Percentiles rank a stretch among this genome's conserved stretches.
Evolutionary conservation across 2,888 invertebrate genomes (phyloP).

Genomic region (Eurois occulta): DNA sequence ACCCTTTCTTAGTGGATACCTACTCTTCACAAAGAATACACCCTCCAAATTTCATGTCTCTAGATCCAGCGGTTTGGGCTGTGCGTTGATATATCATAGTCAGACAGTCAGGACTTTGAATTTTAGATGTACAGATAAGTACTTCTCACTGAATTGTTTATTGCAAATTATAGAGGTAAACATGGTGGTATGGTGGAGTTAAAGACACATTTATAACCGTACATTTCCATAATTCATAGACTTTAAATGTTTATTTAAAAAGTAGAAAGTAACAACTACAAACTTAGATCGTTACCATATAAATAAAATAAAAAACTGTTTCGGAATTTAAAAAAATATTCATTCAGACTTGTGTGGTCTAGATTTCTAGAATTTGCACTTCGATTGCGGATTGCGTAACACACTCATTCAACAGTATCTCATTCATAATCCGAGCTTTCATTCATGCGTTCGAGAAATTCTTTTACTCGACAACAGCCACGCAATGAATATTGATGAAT

Average conservation of each 20-base stretch:
- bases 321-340: conserved; percentile 17
- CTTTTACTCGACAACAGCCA: not conserved
- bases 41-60: no score
- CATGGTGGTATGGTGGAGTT: not conserved
- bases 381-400: conserved; percentile 23
- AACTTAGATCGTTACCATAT: conserved; percentile 1
- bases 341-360: conserved; percentile 1
- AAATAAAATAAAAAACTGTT: not conserved
- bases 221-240: not conserved
- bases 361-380: not conserved
- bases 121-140: no score
- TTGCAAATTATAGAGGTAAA: not conserved
- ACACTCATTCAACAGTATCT: conserved; percentile 10
- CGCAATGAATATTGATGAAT: not conserved
- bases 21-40: no score
- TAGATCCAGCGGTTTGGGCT: no score
- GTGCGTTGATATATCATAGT: no score
- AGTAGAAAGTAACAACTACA: conserved; percentile 13
- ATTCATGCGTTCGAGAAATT: conserved; percentile 13
- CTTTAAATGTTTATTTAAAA: not conserved
- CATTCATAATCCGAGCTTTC: conserved; percentile 3
- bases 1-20: no score
- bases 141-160: not conserved
- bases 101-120: no score
- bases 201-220: not conserved